Evolutionary conservation across 2,113 vertebrate species (phyloP).

Genomic region (Apodemus speciosus): DNA sequence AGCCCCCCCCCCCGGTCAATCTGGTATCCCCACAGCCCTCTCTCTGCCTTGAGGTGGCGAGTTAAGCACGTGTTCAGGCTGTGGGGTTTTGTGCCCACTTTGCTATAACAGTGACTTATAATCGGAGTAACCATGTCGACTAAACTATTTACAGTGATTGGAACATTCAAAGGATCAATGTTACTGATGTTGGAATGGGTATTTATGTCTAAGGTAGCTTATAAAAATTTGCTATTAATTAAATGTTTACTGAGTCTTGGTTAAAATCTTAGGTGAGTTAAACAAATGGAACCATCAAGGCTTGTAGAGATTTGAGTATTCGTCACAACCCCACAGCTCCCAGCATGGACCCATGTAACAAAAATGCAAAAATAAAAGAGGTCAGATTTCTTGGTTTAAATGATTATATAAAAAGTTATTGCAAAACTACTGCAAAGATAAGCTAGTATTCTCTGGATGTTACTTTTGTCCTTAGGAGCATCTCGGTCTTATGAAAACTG

Average conservation of each 20-base stretch:
- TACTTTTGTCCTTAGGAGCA: background rate
- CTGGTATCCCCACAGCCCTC: background rate
- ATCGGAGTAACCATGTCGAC: background rate
- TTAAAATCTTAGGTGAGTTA: conserved; percentile 29
- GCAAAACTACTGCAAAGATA: conserved; percentile 8
- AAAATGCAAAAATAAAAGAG: conserved; percentile 31
- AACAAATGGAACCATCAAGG: conserved; percentile 5
- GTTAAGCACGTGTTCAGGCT: background rate
- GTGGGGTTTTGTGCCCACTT: background rate
- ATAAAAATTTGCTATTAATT: conserved; percentile 5
- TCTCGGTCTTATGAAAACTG: background rate
- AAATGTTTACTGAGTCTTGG: conserved; percentile 26
- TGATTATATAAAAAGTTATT: background rate
- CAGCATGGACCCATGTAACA: background rate
- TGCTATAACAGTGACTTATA: background rate
- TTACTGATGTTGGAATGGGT: conserved; percentile 31
- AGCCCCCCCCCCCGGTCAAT: conserved; percentile 19
- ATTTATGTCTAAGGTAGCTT: conserved; percentile 44
- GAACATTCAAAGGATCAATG: conserved; percentile 12
- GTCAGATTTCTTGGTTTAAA: background rate
- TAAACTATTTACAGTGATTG: background rate
- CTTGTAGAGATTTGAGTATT: background rate
- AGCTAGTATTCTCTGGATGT: background rate
- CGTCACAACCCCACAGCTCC: background rate
- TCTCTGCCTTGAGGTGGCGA: background rate